A percentile compares a stretch with the other conserved stretches of the same genome.
These are phyloP conservation scores for Stenotaenia linearis DNA, from an alignment of 2,888 invertebrate species.

Conservation along the genomic window DNA sequence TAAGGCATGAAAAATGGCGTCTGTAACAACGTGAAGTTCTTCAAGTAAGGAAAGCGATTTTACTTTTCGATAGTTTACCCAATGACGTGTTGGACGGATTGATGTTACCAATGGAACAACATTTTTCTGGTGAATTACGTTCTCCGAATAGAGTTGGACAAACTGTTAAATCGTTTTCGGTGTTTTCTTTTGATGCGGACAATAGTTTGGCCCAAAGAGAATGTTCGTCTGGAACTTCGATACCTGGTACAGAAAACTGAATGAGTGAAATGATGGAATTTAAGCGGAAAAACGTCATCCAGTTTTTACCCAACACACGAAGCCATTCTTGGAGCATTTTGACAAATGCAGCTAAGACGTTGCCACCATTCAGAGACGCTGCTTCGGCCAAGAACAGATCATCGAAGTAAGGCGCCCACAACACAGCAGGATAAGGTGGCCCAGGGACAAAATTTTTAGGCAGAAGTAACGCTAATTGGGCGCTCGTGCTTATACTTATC, in stretches of 20 bases:
- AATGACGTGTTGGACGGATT: neutral
- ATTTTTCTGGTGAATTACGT: neutral
- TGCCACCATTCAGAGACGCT: slow-evolving; percentile 79
- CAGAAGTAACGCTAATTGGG: slow-evolving; percentile 63
- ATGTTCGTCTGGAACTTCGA: neutral
- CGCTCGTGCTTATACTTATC: slow-evolving; percentile 79
- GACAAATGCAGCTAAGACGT: slow-evolving; percentile 73
- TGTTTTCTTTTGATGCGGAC: neutral
- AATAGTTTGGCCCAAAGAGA: neutral
- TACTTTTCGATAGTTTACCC: neutral
- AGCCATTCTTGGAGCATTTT: slow-evolving; percentile 66
- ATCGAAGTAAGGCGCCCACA: slow-evolving; percentile 56
- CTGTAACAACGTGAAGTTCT: neutral
- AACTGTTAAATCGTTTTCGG: neutral
- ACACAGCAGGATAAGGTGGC: slow-evolving; percentile 4
- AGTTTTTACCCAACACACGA: slow-evolving; percentile 58
- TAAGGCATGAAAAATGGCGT: neutral
- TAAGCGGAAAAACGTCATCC: neutral
- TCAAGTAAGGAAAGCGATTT: neutral
- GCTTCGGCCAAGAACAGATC: slow-evolving; percentile 71
- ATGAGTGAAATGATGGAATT: no score
- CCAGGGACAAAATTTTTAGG: slow-evolving; percentile 41
- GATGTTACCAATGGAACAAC: neutral
- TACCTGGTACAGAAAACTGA: neutral
- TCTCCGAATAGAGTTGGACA: neutral